A percentile compares a stretch with the other conserved stretches of the same genome.
These are phyloP conservation scores for Paguma larvata DNA, from an alignment of 2,797 vertebrate genomes.

Conservation along the genomic window DNA sequence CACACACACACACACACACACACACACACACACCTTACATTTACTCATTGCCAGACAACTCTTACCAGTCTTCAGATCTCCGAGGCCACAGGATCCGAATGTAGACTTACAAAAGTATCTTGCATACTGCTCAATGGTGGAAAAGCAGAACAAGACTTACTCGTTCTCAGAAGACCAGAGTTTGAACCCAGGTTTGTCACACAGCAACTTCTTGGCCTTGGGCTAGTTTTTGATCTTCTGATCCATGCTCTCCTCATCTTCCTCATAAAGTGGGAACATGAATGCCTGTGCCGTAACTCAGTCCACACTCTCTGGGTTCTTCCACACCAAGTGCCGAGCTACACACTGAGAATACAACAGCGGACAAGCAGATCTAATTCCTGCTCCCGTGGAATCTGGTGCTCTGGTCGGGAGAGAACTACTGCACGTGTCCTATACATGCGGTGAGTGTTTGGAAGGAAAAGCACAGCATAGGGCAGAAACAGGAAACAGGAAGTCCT, in stretches of 20 bases:
- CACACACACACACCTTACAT: neutral
- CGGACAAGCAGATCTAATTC: neutral
- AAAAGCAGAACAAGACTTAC: neutral
- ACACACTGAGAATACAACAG: accelerated
- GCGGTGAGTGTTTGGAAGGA: neutral
- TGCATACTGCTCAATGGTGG: neutral
- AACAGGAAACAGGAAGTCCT: neutral
- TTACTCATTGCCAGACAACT: neutral
- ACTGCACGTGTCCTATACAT: accelerated
- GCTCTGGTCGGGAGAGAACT: neutral
- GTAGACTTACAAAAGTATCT: neutral
- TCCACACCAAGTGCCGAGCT: neutral
- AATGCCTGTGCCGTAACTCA: neutral
- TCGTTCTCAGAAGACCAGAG: neutral
- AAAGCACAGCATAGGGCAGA: neutral
- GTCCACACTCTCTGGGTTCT: neutral
- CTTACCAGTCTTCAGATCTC: neutral
- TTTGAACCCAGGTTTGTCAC: neutral
- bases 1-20: neutral
- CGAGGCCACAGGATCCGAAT: neutral
- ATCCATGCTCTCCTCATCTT: neutral
- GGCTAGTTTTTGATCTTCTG: neutral
- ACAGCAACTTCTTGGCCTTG: neutral
- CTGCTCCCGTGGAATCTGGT: neutral
- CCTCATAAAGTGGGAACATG: neutral